Evolutionary conservation across 2,888 invertebrate species (phyloP), one percentile per base, ranked within the genome.

Genomic region (Cheilosia grossa): DNA sequence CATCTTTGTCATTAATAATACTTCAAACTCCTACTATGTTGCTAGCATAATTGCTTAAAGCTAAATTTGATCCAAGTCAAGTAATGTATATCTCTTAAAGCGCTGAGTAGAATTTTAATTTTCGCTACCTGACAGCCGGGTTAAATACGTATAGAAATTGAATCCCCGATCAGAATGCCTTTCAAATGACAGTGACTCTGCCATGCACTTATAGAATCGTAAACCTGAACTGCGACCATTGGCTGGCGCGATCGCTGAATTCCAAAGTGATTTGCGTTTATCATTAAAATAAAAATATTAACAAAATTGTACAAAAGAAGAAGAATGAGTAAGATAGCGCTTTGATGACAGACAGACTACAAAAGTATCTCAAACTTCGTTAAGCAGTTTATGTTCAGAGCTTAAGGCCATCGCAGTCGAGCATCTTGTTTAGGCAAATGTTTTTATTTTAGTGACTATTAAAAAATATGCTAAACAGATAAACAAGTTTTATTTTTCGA

Each of bases 81-180:
- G 24, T 56, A 15, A 4, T 30, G 33, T 37, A 15, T 49, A 10
- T 4, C 21, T 47, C 42, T 4, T 40, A 15, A 58, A 49, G 58
- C 19, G 17, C 24, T 77, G 78, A 51, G 21, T 33, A 59, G 79
- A 79, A 79, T 79, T 27, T 66, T 72, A 79, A 79, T 70, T n/a
- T n/a, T 70, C 66, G 66, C 72, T 59, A 53, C 53, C 44, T 42
- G 64, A 72, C 72, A 51, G 44, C 27, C 44, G 58, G 64, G 58
- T 66, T 79, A 58, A 72, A 64, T 64, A 63, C 47, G 44, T 47
- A 63, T 61, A 47, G 56, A 69, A 75, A 54, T 33, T 33, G 24
- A 27, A 30, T 53, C 42, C n/a, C n/a, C 27, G 33, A 47, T 73
- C 37, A 33, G n/a, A 73, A 73, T 54, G 44, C 40, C 63, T 56